Base-by-base conservation (phyloP, 2,888 invertebrate species). In the Pegoplata infirma region DNA sequence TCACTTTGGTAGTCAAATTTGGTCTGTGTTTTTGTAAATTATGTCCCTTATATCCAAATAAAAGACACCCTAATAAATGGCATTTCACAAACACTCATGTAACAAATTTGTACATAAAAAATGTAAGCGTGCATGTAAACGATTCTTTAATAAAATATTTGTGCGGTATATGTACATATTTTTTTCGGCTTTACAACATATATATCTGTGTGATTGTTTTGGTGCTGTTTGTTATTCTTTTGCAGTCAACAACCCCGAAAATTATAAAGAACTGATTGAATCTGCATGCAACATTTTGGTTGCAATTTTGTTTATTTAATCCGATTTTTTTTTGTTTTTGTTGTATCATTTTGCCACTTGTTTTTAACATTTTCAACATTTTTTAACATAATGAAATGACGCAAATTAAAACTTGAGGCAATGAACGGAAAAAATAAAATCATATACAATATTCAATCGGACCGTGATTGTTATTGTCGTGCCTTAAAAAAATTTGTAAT, bases 191-290 rank as follows among this genome's bases (percentile, higher is more conserved):
- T 55, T 32, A 10, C 32, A 10, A 12, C 3, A 56, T 44, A 53
- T 51, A 23, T 66, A n/a, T 59, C 56, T 55, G 56, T 69, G 51
- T 66, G 64, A 69, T 59, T 59, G n/a, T 67, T 59, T 2, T 59
- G 40, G 28, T 49, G 58, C 17, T 63, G 53, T 74, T 44, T 66
- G 19, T 36, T 40, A 66, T 69, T 53, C 16, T n/a, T n/a, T 66
- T 46, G 66, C 56, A 80, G 73, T 74, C 76, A 76, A 76, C 76
- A 80, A 76, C 76, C 76, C 56, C 66, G 21, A 73, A 75, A 63
- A 71, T 66, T 56, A 63, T 63, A 63, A 66, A 71, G 51, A 73
- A 73, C 56, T 71, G 75, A 79, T 75, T 79, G 75, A 79, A 79
- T 79, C 71, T 47, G 56, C 66, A 73, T 71, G 79, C 71, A 59